These are phyloP conservation scores for Metopolophium dirhodum DNA, from an alignment of 1,140 invertebrate species.

Conservation along the genomic window DNA sequence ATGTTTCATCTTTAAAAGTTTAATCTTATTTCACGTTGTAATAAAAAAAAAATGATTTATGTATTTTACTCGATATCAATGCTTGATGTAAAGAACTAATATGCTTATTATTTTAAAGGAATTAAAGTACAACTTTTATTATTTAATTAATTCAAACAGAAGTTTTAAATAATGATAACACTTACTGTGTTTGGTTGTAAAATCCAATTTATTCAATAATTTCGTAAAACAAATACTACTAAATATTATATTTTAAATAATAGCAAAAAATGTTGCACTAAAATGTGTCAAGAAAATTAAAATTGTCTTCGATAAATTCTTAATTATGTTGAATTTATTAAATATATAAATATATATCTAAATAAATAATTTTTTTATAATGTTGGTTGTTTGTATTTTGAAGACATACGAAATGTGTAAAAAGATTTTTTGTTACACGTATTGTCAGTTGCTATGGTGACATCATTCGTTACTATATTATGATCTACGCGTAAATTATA, in stretches of 20 bases:
- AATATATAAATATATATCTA: too few relatives aligned
- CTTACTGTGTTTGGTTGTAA: not conserved
- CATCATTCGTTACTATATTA: not conserved
- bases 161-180: not conserved
- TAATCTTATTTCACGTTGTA: not conserved
- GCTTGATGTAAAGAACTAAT: not conserved
- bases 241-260: too few relatives aligned
- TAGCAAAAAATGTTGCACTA: too few relatives aligned
- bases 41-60: not conserved
- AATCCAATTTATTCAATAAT: too few relatives aligned
- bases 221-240: too few relatives aligned
- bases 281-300: not conserved
- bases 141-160: not conserved
- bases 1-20: not conserved
- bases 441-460: not conserved
- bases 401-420: too few relatives aligned
- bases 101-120: not conserved
- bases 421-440: not conserved
- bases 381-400: too few relatives aligned
- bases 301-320: not conserved
- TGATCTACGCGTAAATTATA: too few relatives aligned
- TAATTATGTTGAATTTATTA: not conserved
- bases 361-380: too few relatives aligned
- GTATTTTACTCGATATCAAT: not conserved
- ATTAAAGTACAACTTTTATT: not conserved